Conservation (phyloP, 2,888 invertebrate genomes). For the Bombyx huttoni region DNA sequence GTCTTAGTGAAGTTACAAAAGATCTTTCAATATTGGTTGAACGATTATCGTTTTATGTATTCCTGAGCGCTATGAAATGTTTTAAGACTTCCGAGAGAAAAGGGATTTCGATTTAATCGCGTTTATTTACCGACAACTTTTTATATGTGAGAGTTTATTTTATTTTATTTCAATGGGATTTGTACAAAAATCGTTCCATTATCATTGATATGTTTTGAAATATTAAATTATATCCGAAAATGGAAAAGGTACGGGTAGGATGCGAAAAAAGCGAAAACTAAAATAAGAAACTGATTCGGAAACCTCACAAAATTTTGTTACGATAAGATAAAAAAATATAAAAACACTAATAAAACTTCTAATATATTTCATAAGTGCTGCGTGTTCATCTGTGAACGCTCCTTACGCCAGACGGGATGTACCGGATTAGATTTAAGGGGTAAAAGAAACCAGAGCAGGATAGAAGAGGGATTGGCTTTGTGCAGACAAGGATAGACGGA, state of each 20-base stretch:
- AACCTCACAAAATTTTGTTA: no score
- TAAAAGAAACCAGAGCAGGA: constrained; percentile 59
- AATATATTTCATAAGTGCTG: no score
- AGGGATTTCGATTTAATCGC: constrained; percentile 1
- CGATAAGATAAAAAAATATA: no score
- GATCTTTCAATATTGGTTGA: not conserved
- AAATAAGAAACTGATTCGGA: no score
- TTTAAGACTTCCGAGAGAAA: constrained; percentile 6
- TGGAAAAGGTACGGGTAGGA: no score
- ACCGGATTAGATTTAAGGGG: constrained; percentile 70
- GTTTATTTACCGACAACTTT: not conserved
- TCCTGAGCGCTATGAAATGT: constrained; percentile 3
- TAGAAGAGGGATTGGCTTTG: constrained; percentile 23
- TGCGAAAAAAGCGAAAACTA: no score
- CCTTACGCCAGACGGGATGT: constrained; percentile 59
- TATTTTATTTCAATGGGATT: no score
- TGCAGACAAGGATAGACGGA: constrained; percentile 40
- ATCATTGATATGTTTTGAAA: no score
- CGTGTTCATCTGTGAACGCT: constrained; percentile 16
- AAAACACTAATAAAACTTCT: no score
- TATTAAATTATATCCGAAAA: no score
- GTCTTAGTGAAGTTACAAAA: constrained; percentile 8
- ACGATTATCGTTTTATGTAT: not conserved
- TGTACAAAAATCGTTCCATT: no score
- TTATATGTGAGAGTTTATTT: not conserved